These are phyloP conservation scores for Polydrusus pterygomalis DNA, from an alignment of 2,888 invertebrate species.

Conservation along the genomic window DNA sequence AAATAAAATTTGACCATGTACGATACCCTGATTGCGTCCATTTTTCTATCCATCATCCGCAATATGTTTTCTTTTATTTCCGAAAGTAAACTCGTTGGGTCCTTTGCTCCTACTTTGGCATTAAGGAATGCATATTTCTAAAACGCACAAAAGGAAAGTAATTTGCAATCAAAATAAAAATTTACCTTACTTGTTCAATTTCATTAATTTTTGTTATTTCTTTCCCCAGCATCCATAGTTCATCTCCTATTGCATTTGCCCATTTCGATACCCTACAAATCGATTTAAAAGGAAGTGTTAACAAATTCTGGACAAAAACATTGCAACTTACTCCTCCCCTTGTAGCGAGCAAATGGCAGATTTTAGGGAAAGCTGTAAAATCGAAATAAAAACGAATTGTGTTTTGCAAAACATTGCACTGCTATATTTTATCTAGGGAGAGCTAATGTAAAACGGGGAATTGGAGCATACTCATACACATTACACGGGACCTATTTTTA, in stretches of 20 bases:
- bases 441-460: slow-evolving; percentile 39
- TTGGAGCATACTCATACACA: slow-evolving; percentile 38
- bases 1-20: neutral
- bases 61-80: slow-evolving; percentile 89
- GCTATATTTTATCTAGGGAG: slow-evolving; percentile 44
- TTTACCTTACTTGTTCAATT: slow-evolving; percentile 80
- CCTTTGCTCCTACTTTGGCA: slow-evolving; percentile 85
- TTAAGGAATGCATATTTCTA: slow-evolving; percentile 88
- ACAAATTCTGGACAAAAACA: neutral
- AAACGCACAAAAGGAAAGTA: slow-evolving; percentile 47
- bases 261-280: slow-evolving; percentile 82
- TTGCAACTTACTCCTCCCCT: slow-evolving; percentile 63
- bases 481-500: slow-evolving; percentile 46
- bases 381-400: slow-evolving; percentile 24
- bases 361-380: slow-evolving; percentile 19
- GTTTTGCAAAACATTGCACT: slow-evolving; percentile 43
- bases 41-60: slow-evolving; percentile 89
- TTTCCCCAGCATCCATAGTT: slow-evolving; percentile 85
- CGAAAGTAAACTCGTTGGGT: slow-evolving; percentile 85
- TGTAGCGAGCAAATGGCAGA: slow-evolving; percentile 57
- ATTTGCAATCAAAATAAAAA: neutral
- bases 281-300: neutral
- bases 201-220: slow-evolving; percentile 85
- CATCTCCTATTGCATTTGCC: slow-evolving; percentile 86
- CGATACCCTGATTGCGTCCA: slow-evolving; percentile 87